Conservation (phyloP, 1,140 invertebrate genomes). For the Drosophila sp. region DNA sequence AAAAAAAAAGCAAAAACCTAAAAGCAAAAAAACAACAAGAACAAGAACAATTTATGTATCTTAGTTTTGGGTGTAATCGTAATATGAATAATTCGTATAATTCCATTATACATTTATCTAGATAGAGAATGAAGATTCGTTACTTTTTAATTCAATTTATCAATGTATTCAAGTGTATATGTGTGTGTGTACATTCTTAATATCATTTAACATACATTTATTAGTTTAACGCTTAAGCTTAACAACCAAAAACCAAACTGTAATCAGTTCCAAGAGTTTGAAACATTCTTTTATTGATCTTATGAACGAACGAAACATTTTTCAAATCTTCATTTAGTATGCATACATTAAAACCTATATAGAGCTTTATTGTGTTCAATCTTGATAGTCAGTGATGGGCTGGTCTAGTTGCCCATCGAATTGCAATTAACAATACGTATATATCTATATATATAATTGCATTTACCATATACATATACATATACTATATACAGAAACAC, state of each 20-base stretch:
- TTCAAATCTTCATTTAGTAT: constrained; percentile 10
- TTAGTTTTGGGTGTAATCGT: constrained; percentile 28
- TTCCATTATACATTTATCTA: constrained; percentile 50
- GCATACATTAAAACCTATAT: constrained; percentile 57
- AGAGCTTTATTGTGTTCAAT: constrained; percentile 81
- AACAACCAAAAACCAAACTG: constrained; percentile 5
- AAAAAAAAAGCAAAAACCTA: neutral
- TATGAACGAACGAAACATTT: neutral
- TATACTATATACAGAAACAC: constrained; percentile 2
- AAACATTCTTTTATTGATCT: constrained; percentile 17
- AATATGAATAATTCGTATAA: constrained; percentile 38
- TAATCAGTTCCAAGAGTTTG: constrained; percentile 1
- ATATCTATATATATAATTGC: constrained; percentile 8
- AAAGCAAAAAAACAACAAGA: neutral
- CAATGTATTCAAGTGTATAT: too few relatives aligned
- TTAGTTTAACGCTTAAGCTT: constrained; percentile 20
- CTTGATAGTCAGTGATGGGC: constrained; percentile 44
- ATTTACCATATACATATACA: constrained; percentile 16
- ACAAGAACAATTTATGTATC: constrained; percentile 51
- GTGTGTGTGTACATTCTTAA: too few relatives aligned
- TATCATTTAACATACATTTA: neutral
- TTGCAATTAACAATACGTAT: constrained; percentile 41
- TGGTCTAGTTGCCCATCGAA: constrained; percentile 16
- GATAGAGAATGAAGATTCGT: constrained; percentile 5
- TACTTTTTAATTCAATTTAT: constrained; percentile 1